Conservation (phyloP, 2,797 vertebrate genomes). For the Brachyrhaphis roseni region DNA sequence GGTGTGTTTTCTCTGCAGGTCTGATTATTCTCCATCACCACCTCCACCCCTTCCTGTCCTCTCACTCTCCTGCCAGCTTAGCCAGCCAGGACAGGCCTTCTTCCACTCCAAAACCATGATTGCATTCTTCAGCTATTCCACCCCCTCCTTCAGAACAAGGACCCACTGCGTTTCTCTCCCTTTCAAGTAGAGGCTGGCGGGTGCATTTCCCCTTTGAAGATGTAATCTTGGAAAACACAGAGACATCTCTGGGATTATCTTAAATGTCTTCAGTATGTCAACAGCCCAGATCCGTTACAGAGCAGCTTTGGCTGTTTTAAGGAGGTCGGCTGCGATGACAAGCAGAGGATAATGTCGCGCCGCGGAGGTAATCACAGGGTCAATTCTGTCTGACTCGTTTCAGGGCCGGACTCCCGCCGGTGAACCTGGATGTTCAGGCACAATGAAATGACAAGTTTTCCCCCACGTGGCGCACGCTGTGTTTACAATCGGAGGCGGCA, state of each 20-base stretch:
- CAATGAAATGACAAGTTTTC: constrained; percentile 64
- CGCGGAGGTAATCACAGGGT: constrained; percentile 73
- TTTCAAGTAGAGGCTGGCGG: constrained; percentile 76
- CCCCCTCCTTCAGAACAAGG: constrained; percentile 71
- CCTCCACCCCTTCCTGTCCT: constrained; percentile 18
- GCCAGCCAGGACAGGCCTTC: constrained; percentile 75
- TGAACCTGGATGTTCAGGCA: constrained; percentile 63
- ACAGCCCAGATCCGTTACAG: constrained; percentile 63
- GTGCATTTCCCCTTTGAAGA: constrained; percentile 78
- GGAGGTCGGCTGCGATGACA: constrained; percentile 65
- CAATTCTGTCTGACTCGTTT: constrained; percentile 56
- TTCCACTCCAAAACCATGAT: constrained; percentile 72
- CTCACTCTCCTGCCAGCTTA: constrained; percentile 48
- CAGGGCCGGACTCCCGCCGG: constrained; percentile 62
- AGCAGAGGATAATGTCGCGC: constrained; percentile 61
- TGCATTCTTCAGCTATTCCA: constrained; percentile 78
- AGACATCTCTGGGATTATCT: constrained; percentile 80
- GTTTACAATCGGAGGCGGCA: constrained; percentile 55
- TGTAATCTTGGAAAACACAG: constrained; percentile 78
- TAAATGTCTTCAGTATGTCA: constrained; percentile 80
- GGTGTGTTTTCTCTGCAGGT: constrained; percentile 67
- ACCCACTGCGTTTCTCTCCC: constrained; percentile 67
- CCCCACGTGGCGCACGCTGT: constrained; percentile 37
- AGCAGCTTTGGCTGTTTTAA: constrained; percentile 58
- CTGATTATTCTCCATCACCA: constrained; percentile 37